phyloP scores from a whole-genome alignment of 2,888 invertebrate species.

The Rhaphigaster nebulosa region DNA sequence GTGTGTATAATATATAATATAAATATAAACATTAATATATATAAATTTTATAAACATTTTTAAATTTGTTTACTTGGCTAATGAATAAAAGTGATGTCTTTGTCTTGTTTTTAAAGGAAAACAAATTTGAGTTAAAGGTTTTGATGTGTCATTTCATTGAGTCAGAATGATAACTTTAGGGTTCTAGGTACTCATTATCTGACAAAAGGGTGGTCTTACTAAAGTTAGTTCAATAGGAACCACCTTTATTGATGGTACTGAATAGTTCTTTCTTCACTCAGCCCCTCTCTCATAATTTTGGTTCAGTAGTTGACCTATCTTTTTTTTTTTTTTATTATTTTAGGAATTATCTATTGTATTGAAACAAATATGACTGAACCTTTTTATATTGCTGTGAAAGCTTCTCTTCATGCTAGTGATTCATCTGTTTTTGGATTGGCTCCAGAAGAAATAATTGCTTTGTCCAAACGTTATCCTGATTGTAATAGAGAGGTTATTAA shows the following conservation, averaged over 20 bases:
- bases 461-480: constrained; percentile 79
- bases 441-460: constrained; percentile 78
- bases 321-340: constrained; percentile 19
- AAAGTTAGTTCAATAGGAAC: constrained; percentile 1
- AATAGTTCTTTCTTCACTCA: not conserved
- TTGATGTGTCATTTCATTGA: not conserved
- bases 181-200: not conserved
- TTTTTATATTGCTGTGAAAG: constrained; percentile 84
- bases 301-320: not conserved
- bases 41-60: not conserved
- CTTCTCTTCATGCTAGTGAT: constrained; percentile 81
- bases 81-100: not conserved
- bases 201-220: not conserved
- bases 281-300: not conserved
- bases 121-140: not conserved
- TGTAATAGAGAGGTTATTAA: constrained; percentile 77
- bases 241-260: constrained; percentile 6
- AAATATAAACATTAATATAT: too few species aligned
- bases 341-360: constrained; percentile 37
- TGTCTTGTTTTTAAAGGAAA: not conserved
- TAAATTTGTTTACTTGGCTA: not conserved
- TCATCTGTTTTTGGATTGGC: constrained; percentile 83
- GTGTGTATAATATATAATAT: too few species aligned
- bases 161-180: not conserved
- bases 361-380: constrained; percentile 67